These are phyloP conservation scores for Acronicta aceris DNA, from an alignment of 2,888 invertebrate genomes.

Conservation along the genomic window DNA sequence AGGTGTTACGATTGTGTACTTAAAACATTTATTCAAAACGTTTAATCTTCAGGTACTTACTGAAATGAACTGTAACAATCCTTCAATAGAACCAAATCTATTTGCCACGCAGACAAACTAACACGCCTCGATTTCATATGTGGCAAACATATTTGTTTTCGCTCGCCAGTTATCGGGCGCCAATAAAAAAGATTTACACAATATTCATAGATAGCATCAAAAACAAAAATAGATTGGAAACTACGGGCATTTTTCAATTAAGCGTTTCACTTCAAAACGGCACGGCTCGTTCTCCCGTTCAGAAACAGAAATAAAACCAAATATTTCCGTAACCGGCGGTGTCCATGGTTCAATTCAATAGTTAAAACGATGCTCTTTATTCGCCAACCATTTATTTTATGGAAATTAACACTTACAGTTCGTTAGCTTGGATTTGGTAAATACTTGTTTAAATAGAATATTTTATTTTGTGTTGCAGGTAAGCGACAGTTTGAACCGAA, in stretches of 20 bases:
- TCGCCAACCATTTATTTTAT: constrained; percentile 73
- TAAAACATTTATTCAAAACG: not conserved
- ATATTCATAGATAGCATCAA: constrained; percentile 48
- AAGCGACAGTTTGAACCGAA: constrained; percentile 30
- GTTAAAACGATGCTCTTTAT: constrained; percentile 66
- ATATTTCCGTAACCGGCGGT: constrained; percentile 66
- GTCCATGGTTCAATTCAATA: constrained; percentile 67
- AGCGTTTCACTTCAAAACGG: constrained; percentile 51
- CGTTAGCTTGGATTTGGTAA: constrained; percentile 63
- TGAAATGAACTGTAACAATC: not conserved
- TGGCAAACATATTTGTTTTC: constrained; percentile 48
- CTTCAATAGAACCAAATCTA: not conserved
- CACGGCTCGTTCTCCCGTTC: constrained; percentile 36
- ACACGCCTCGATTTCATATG: constrained; percentile 17
- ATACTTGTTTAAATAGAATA: constrained; percentile 46
- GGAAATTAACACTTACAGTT: constrained; percentile 71
- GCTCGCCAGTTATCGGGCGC: constrained; percentile 41
- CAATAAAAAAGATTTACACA: constrained; percentile 56
- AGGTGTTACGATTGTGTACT: not conserved
- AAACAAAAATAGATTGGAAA: constrained; percentile 57
- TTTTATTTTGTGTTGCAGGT: constrained; percentile 52
- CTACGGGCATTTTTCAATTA: constrained; percentile 60
- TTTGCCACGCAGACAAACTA: constrained; percentile 3
- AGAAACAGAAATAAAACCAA: constrained; percentile 70
- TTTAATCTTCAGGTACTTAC: not conserved